These are phyloP conservation scores for Xenopus petersii DNA, from an alignment of 2,797 vertebrate genomes.

Conservation along the genomic window DNA sequence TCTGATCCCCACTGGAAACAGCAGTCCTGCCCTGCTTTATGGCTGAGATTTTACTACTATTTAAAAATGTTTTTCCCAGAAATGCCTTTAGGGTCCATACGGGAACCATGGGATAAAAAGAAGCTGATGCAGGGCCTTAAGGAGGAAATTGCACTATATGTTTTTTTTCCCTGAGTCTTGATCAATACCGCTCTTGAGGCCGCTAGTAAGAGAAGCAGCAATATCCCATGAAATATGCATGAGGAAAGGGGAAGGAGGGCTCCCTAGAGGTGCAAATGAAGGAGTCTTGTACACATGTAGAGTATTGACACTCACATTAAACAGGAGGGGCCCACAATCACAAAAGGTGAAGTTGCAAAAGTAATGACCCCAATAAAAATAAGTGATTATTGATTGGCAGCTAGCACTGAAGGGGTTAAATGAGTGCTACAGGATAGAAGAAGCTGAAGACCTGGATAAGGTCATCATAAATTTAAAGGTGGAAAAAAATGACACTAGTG, in stretches of 20 bases:
- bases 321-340: conserved; percentile 12
- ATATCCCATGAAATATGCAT: conserved; percentile 80
- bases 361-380: no score
- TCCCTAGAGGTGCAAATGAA: conserved; percentile 72
- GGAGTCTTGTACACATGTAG: conserved; percentile 71
- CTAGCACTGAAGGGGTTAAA: no score
- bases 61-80: background rate
- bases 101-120: conserved; percentile 11
- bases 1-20: no score
- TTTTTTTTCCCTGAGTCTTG: conserved; percentile 72
- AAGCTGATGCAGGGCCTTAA: conserved; percentile 53
- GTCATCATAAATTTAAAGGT: background rate
- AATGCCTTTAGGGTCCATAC: conserved; percentile 23
- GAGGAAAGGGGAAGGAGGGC: conserved; percentile 66
- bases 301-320: conserved; percentile 63
- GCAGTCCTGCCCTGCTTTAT: no score
- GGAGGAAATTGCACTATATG: conserved; percentile 73
- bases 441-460: background rate
- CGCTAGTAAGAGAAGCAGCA: conserved; percentile 54
- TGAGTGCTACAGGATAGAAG: no score
- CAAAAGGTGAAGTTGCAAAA: background rate
- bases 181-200: conserved; percentile 78
- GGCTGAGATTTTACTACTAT: no score
- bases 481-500: conserved; percentile 15
- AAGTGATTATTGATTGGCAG: no score